Base-by-base conservation (phyloP, 35 echinoderm and acorn worm genomes). In the Apostichopus parvimensis region DNA sequence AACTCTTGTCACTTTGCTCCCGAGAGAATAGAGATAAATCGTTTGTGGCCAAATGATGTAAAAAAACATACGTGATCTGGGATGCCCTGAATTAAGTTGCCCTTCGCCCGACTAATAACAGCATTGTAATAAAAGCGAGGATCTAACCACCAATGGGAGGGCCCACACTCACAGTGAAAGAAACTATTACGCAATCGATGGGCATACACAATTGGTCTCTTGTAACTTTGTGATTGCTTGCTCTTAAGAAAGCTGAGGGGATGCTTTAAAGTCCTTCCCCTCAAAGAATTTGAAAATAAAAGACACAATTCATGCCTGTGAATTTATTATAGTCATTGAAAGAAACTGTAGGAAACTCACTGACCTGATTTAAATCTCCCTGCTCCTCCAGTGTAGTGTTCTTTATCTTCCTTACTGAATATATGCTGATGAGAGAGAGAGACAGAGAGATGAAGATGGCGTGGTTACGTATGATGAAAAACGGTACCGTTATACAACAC, bases 321-420 rank as follows among this genome's bases (percentile, higher is more conserved):
- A 55, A 82, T 82, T 53, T 34, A 82, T 82, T 17, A 11, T 13
- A 18, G 14, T 55, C 25, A 25, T 28, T 80, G 79, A 52, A 54
- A 56, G n/a, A 13, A 6, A 34, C 10, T 13, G 12, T 17, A 53
- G 34, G 15, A 82, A 82, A 82, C 18, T 55, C 79, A 82, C 79
- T 82, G 79, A 82, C 79, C 79, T 82, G 79, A 80, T 80, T 80
- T 80, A 45, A 7, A 10, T 34, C 25, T 82, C 79, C 34, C 64
- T 11, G 64, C 18, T 53, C 14, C 55, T 18, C 79, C 55, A 53
- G 54, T 25, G 53, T 82, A 82, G 54, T 54, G 52, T 18, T 56
- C 10, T 54, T 57, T 11, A 34, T 82, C 79, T 82, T 45, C 55
- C 34, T 82, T 17, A n/a, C 79, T 82, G 6, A 82, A 53, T 53